A percentile compares a stretch with the other conserved stretches of the same genome.
These are phyloP conservation scores for Agonopterix alstromeriana DNA, from an alignment of 2,888 invertebrate species.

Conservation along the genomic window DNA sequence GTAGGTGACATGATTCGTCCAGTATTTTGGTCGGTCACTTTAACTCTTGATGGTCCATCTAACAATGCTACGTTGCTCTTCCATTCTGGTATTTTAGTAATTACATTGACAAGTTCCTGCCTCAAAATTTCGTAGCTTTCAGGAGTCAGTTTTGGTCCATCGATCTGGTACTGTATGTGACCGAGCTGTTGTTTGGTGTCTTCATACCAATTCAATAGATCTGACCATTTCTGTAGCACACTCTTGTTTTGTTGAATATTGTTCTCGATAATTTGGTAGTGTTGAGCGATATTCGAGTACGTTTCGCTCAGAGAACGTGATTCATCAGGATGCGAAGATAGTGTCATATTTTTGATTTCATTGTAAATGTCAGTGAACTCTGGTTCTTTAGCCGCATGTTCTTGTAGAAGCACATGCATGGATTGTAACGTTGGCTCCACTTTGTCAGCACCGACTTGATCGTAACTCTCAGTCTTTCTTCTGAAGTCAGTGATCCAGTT, in stretches of 20 bases:
- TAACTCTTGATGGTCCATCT: constrained; percentile 81
- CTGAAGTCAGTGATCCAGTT: constrained; percentile 87
- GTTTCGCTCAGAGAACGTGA: constrained; percentile 83
- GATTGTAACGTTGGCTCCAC: constrained; percentile 87
- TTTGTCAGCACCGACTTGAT: constrained; percentile 88
- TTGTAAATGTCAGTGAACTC: constrained; percentile 86
- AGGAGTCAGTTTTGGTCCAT: constrained; percentile 83
- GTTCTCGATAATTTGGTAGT: constrained; percentile 86
- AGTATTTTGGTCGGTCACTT: constrained; percentile 82
- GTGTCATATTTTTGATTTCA: constrained; percentile 87
- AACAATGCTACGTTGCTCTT: constrained; percentile 81
- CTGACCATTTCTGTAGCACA: constrained; percentile 88
- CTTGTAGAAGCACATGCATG: constrained; percentile 87
- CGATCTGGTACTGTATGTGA: constrained; percentile 87
- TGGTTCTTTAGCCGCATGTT: constrained; percentile 89
- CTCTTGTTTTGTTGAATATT: constrained; percentile 85
- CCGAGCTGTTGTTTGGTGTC: constrained; percentile 87
- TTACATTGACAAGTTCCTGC: constrained; percentile 81
- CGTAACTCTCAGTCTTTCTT: constrained; percentile 84
- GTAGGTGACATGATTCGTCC: constrained; percentile 85
- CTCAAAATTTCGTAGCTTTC: constrained; percentile 83
- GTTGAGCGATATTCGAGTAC: constrained; percentile 84
- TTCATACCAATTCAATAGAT: constrained; percentile 87
- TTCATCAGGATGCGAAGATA: constrained; percentile 84
- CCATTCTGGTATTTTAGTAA: constrained; percentile 82